Conservation (phyloP, 35 echinoderm and acorn worm genomes). For the Ophiothrix spiculata region DNA sequence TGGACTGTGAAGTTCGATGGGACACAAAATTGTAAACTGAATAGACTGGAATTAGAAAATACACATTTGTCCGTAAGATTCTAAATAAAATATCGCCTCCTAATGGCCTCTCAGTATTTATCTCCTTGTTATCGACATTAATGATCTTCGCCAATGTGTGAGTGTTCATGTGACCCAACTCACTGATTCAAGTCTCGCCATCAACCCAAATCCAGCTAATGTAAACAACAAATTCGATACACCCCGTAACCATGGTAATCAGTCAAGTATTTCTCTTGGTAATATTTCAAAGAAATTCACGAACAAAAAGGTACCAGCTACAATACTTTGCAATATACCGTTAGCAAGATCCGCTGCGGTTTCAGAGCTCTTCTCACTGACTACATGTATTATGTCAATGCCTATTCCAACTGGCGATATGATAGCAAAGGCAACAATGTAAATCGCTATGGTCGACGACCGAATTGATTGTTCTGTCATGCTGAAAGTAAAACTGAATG, state of each 20-base stretch:
- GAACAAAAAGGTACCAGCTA: conserved; percentile 33
- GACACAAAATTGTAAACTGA: too few relatives aligned
- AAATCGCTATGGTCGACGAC: neutral
- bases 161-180: conserved; percentile 11
- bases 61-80: too few relatives aligned
- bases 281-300: conserved; percentile 41
- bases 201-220: conserved; percentile 26
- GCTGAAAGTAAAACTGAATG: conserved; percentile 30
- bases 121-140: too few relatives aligned
- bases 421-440: neutral
- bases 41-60: too few relatives aligned
- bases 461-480: neutral
- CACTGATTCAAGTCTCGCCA: conserved; percentile 12
- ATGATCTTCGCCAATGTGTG: too few relatives aligned
- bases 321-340: conserved; percentile 36
- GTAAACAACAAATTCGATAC: conserved; percentile 16
- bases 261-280: conserved; percentile 10
- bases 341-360: neutral
- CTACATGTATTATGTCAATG: conserved; percentile 20
- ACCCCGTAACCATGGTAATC: neutral
- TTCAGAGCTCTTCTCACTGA: neutral
- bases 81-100: too few relatives aligned
- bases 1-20: too few relatives aligned
- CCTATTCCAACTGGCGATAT: conserved; percentile 17
- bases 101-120: too few relatives aligned